Percentiles rank a stretch among this genome's conserved stretches.
These are phyloP conservation scores for Coturnix japonica DNA, from an alignment of 2,113 vertebrate genomes.

Conservation along the genomic window DNA sequence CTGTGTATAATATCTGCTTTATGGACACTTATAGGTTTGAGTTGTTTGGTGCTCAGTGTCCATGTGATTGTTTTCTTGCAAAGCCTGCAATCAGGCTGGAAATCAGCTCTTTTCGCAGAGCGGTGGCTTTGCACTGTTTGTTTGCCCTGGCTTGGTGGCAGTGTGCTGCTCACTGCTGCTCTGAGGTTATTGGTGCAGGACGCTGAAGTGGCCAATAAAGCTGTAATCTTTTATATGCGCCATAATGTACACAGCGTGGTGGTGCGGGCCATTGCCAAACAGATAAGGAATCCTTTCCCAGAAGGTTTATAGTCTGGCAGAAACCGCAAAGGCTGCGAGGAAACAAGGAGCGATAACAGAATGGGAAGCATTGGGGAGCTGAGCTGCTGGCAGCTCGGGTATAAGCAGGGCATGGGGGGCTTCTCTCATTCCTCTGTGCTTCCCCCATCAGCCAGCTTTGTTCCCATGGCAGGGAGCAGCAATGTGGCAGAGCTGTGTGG, in stretches of 20 bases:
- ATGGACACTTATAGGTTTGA: neutral
- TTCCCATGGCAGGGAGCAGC: too few relatives aligned
- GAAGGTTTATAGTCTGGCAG: neutral
- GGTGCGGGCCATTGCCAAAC: neutral
- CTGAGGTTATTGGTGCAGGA: slow-evolving; percentile 44
- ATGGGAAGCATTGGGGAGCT: neutral
- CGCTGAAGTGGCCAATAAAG: slow-evolving; percentile 60
- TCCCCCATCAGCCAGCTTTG: too few relatives aligned
- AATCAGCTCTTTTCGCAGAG: neutral
- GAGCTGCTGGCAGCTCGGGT: neutral
- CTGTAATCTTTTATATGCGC: slow-evolving; percentile 47
- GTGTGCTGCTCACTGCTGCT: slow-evolving; percentile 24
- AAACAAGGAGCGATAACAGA: neutral
- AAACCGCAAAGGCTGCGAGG: neutral
- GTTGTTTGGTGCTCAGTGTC: neutral
- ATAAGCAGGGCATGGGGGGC: too few relatives aligned
- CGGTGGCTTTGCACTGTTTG: slow-evolving; percentile 4
- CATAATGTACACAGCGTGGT: slow-evolving; percentile 11
- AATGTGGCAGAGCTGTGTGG: too few relatives aligned
- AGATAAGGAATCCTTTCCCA: neutral
- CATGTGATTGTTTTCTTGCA: neutral
- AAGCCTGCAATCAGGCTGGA: neutral
- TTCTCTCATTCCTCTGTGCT: neutral
- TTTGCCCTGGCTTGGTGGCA: slow-evolving; percentile 30
- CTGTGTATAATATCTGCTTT: neutral